Evolutionary conservation across 2,797 vertebrate species (phyloP), one percentile per base, ranked within the genome.

Genomic region (Labeo calbasu): DNA sequence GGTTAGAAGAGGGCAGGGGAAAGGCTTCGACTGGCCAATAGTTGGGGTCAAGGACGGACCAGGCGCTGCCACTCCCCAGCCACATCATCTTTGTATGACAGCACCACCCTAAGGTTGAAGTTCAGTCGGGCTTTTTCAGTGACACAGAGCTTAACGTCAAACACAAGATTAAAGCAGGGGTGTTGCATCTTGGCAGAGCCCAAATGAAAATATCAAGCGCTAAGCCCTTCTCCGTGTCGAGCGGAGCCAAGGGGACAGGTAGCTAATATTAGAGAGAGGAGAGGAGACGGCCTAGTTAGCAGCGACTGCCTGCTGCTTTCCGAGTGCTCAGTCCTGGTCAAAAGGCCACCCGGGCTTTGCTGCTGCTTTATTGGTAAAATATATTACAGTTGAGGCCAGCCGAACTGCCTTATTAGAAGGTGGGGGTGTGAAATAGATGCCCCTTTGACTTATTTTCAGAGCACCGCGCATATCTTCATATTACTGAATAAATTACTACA

Each of bases 191-290:
- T 95, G 96, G 95, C 91, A 92, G 91, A 79, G 90, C 95, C 94
- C 94, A 95, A 96, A 96, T 96, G 95, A 96, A 97, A 97, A 96
- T 96, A 97, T 96, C 95, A 96, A 96, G 93, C 90, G 92, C 92
- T 97, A 96, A 96, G 96, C 95, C 95, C 93, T 91, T 92, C 85
- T 83, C 86, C 21, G 46, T 79, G 83, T 79, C 87, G 89, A 92
- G 93, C 91, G 93, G 94, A 94, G 83, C 84, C 92, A 92, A 91
- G 92, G 85, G 93, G 93, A 95, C 92, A 96, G 95, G 94, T 96
- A 96, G 94, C 93, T 95, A 95, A 96, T 94, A 95, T 93, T 93
- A 95, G 94, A 95, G 92, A 93, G 78, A 85, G 84, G 82, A 81
- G 84, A 94, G 84, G 82, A 81, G 84, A 94, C 93, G 93, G 92